Evolutionary conservation across 2,113 vertebrate species (phyloP).

Genomic region (Myrmophylax atrothorax): DNA sequence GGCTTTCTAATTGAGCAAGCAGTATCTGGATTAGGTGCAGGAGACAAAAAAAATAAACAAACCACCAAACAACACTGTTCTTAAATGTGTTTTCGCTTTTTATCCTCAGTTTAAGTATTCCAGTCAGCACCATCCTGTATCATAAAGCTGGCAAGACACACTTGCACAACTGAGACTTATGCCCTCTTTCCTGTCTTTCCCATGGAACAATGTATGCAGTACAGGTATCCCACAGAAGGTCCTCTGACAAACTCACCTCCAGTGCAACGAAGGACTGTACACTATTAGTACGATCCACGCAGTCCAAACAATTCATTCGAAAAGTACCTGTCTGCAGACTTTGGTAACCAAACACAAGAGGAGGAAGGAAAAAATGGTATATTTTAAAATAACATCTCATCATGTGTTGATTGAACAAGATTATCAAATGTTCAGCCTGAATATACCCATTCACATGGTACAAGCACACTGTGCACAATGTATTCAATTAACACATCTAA

Average conservation of each 20-base stretch:
- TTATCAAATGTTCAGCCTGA: not conserved
- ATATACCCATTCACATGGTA: not conserved
- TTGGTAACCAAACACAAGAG: slow-evolving; percentile 7
- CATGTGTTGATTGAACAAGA: not conserved
- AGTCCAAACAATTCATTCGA: slow-evolving; percentile 82
- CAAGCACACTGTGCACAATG: not conserved
- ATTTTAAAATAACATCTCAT: slow-evolving; percentile 28
- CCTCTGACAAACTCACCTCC: slow-evolving; percentile 71
- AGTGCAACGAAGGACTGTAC: slow-evolving; percentile 80
- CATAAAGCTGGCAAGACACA: not conserved
- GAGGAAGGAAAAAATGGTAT: not conserved
- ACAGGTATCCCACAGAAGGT: not conserved
- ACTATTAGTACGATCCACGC: slow-evolving; percentile 76
- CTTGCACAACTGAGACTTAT: not conserved
- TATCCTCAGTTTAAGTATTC: not conserved
- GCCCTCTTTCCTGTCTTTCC: not conserved
- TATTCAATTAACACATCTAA: not conserved
- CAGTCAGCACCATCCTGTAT: not conserved
- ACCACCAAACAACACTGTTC: not conserved
- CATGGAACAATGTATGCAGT: not conserved
- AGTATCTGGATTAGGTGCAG: slow-evolving; percentile 70
- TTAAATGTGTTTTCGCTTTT: not conserved
- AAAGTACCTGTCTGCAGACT: slow-evolving; percentile 81
- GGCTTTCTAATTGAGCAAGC: slow-evolving; percentile 75
- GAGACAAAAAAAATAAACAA: not conserved